These are phyloP conservation scores for Scartelaos histophorus DNA, from an alignment of 2,113 vertebrate species.

Conservation along the genomic window DNA sequence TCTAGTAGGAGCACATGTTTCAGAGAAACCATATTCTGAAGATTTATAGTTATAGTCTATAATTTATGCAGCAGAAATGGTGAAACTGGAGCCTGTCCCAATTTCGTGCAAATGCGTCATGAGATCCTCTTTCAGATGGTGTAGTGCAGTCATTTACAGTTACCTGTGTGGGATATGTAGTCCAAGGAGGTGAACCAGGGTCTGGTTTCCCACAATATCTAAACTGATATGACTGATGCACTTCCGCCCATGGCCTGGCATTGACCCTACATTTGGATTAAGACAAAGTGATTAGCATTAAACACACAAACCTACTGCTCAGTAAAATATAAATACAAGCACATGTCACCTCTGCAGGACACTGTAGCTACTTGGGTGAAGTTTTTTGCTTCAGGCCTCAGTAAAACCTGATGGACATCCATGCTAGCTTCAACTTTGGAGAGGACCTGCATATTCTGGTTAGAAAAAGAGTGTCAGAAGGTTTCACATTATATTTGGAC, in stretches of 20 bases:
- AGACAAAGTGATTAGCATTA: neutral
- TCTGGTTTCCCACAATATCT: conserved; percentile 66
- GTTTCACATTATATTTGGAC: neutral
- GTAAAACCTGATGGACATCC: conserved; percentile 81
- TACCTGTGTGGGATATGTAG: conserved; percentile 81
- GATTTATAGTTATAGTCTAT: too few relatives aligned
- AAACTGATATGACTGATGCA: conserved; percentile 69
- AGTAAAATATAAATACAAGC: neutral
- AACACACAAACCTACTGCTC: too few relatives aligned
- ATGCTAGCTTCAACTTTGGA: conserved; percentile 78
- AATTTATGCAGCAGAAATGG: too few relatives aligned
- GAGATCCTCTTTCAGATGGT: neutral
- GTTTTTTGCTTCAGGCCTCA: conserved; percentile 84
- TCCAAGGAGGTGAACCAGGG: conserved; percentile 79
- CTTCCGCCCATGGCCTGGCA: conserved; percentile 66
- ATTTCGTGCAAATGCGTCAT: too few relatives aligned
- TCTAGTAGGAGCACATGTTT: too few relatives aligned
- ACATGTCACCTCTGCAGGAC: conserved; percentile 83
- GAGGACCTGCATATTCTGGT: conserved; percentile 81
- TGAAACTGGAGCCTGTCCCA: too few relatives aligned
- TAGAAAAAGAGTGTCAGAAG: conserved; percentile 7
- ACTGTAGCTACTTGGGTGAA: conserved; percentile 89
- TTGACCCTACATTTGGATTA: conserved; percentile 62
- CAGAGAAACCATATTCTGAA: too few relatives aligned
- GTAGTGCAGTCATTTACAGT: neutral